Evolutionary conservation across 2,797 vertebrate species (phyloP), one percentile per base, ranked within the genome.

Genomic region (Gallirallus australis): DNA sequence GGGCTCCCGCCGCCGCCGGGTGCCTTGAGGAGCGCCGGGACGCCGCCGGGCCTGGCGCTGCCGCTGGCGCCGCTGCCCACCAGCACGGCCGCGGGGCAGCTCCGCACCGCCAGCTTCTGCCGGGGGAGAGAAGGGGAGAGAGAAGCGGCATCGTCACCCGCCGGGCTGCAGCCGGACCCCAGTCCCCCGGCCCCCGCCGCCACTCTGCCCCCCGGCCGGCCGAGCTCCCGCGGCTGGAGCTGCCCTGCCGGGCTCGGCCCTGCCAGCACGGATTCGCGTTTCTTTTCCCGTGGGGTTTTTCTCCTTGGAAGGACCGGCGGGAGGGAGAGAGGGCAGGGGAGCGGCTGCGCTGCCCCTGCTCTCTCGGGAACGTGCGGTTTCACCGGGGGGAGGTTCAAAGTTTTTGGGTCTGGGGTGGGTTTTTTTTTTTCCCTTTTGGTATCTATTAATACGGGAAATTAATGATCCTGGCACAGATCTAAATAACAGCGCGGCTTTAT

Each of bases 81-180:
- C 79, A 63, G 91, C 89, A 90, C 48, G 65, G 88, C 76, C n/a
- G 88, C 61, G 63, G 98, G 98, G 97, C 98, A 98, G 97, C 97
- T 97, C 96, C 98, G 98, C 95, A 98, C 98, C n/a, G 98, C 97
- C 97, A 98, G 98, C 97, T 98, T 98, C 99, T 98, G 97, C 96
- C 78, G 78, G 70, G 82, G 78, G 90, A 96, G 81, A 92, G 79
- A 89, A 91, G 73, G 59, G 72, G 68, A 94, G 83, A 72, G 56
- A 90, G 82, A 48, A 80, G 72, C n/a, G 63, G 75, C 92, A 71
- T 42, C 82, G 85, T 61, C 53, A 89, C 73, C 60, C 31, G 66
- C 54, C 6, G 65, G 60, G 61, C 54, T 78, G 56, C 78, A 19
- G 47, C 18, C 25, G 54, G 31, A 6, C 54, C 56, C 54, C 79